Evolutionary conservation across 1,140 invertebrate species (phyloP).

Genomic region (Drusus annulatus): DNA sequence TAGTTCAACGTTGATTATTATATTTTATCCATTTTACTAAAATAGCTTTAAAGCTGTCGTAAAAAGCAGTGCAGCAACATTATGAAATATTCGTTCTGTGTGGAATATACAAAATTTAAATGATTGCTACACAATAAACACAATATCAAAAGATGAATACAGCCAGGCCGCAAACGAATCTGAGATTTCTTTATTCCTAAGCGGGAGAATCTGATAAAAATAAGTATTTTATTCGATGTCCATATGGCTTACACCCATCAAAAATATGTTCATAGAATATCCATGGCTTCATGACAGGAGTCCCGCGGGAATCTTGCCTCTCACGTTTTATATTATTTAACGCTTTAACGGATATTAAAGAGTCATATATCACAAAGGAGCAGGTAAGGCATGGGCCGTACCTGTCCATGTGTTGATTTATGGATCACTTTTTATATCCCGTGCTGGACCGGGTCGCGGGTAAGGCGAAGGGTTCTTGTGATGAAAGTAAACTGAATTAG

Average conservation of each 20-base stretch:
- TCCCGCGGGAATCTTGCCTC: slow-evolving; percentile 32
- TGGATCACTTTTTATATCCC: slow-evolving; percentile 11
- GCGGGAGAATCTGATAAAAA: neutral
- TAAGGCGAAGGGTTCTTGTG: neutral
- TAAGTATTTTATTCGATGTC: neutral
- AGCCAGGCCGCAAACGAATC: too few species aligned
- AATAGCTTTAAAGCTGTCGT: too few species aligned
- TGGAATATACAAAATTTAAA: too few species aligned
- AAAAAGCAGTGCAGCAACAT: too few species aligned
- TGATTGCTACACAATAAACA: too few species aligned
- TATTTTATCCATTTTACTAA: too few species aligned
- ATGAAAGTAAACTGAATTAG: neutral
- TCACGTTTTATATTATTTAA: slow-evolving; percentile 58
- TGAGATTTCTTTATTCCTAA: too few species aligned
- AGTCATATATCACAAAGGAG: slow-evolving; percentile 54
- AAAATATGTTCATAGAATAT: slow-evolving; percentile 19
- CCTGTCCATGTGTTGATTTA: slow-evolving; percentile 57
- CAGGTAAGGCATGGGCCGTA: slow-evolving; percentile 33
- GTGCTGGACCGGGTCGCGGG: too few species aligned
- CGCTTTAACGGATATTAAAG: slow-evolving; percentile 49
- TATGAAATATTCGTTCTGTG: too few species aligned
- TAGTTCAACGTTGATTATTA: too few species aligned
- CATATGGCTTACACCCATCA: slow-evolving; percentile 37
- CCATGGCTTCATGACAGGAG: slow-evolving; percentile 1
- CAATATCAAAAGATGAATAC: too few species aligned